phyloP scores from a whole-genome alignment of 1,140 invertebrate genomes.

The Mya arenaria region DNA sequence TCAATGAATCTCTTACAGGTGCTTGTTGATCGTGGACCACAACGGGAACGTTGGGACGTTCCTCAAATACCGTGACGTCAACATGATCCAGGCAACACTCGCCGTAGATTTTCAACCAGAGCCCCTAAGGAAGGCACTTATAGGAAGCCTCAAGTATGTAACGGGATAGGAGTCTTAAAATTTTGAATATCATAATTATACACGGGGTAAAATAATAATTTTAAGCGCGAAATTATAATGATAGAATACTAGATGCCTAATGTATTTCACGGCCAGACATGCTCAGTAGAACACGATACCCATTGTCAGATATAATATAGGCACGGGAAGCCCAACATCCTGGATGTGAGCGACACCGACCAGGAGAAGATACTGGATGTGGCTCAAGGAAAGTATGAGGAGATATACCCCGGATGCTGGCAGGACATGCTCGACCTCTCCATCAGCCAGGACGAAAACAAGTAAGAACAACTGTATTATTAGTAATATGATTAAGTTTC shows the following conservation, averaged over 20 bases:
- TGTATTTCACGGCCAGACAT: too few relatives aligned
- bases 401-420: conserved; percentile 18
- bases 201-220: too few relatives aligned
- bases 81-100: conserved; percentile 36
- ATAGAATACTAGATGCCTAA: too few relatives aligned
- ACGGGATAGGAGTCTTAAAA: too few relatives aligned
- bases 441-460: conserved; percentile 17
- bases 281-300: too few relatives aligned
- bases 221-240: too few relatives aligned
- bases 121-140: conserved; percentile 20
- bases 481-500: too few relatives aligned
- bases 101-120: conserved; percentile 11
- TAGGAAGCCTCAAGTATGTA: conserved; percentile 35
- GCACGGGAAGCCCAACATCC: conserved; percentile 31
- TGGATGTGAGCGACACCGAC: conserved; percentile 31
- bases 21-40: conserved; percentile 34
- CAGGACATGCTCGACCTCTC: conserved; percentile 17
- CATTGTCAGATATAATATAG: too few relatives aligned
- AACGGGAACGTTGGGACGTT: conserved; percentile 43
- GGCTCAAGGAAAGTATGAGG: not conserved
- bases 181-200: too few relatives aligned
- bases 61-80: conserved; percentile 46
- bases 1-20: too few relatives aligned
- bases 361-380: conserved; percentile 16
- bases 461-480: conserved; percentile 4